phyloP scores from a whole-genome alignment of 1,140 invertebrate species.

The Kradibia gibbosae region DNA sequence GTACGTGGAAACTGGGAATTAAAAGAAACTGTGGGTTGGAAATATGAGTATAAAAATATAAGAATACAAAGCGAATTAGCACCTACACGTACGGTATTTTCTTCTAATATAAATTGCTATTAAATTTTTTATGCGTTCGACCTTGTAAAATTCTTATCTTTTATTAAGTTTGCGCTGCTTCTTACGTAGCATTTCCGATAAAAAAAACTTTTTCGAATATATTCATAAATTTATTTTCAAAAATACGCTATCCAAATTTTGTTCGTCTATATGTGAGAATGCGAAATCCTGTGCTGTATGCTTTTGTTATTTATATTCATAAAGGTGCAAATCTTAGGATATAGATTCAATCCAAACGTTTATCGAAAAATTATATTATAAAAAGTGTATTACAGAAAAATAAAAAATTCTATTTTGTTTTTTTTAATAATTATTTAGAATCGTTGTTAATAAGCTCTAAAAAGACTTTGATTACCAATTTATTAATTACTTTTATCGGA shows the following conservation, averaged over 20 bases:
- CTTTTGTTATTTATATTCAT: neutral
- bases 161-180: neutral
- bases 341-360: neutral
- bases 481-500: too few species aligned
- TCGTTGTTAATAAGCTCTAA: too few species aligned
- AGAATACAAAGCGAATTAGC: too few species aligned
- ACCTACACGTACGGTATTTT: too few species aligned
- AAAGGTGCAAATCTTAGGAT: neutral
- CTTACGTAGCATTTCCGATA: neutral
- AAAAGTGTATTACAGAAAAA: neutral
- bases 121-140: too few species aligned
- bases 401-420: neutral
- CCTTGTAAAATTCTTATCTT: neutral
- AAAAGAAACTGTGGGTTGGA: too few species aligned
- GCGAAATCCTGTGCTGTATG: neutral
- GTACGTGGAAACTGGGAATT: too few species aligned
- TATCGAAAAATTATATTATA: neutral
- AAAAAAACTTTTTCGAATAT: neutral
- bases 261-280: neutral
- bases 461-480: too few species aligned
- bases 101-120: too few species aligned
- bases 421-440: neutral
- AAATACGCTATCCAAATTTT: neutral
- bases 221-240: conserved; percentile 23
- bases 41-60: too few species aligned